Evolutionary conservation across 2,888 invertebrate genomes (phyloP).

Genomic region (Ptychoptera albimana): DNA sequence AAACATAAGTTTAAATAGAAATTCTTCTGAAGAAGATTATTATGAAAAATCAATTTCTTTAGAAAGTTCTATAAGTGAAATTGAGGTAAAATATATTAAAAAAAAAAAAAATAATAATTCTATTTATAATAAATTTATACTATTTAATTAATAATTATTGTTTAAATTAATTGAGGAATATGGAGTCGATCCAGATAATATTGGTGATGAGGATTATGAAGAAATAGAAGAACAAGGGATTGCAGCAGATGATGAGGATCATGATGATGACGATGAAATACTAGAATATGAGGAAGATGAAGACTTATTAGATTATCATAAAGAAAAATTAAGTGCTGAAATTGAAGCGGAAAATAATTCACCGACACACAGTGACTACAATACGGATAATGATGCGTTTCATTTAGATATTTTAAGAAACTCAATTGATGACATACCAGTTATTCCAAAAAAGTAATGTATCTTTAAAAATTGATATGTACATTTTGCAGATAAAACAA

Average conservation of each 20-base stretch:
- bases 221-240: neutral
- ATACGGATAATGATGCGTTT: slow-evolving; percentile 18
- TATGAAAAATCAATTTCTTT: too few species aligned
- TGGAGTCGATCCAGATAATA: neutral
- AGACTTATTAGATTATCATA: too few species aligned
- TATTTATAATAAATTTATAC: too few species aligned
- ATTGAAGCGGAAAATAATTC: slow-evolving; percentile 16
- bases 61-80: too few species aligned
- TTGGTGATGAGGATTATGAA: neutral
- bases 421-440: slow-evolving; percentile 2
- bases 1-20: too few species aligned
- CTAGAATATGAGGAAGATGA: neutral
- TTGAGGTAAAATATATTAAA: too few species aligned
- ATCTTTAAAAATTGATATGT: too few species aligned
- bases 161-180: neutral
- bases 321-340: slow-evolving; percentile 7
- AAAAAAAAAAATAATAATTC: too few species aligned
- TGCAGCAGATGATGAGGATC: neutral
- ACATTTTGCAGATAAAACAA: too few species aligned
- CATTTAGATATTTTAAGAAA: slow-evolving; percentile 15
- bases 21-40: too few species aligned
- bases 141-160: too few species aligned
- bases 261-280: neutral
- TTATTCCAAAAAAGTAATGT: slow-evolving; percentile 11
- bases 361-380: slow-evolving; percentile 15